phyloP scores from a whole-genome alignment of 2,113 vertebrate species.

The Baryphthengus martii region DNA sequence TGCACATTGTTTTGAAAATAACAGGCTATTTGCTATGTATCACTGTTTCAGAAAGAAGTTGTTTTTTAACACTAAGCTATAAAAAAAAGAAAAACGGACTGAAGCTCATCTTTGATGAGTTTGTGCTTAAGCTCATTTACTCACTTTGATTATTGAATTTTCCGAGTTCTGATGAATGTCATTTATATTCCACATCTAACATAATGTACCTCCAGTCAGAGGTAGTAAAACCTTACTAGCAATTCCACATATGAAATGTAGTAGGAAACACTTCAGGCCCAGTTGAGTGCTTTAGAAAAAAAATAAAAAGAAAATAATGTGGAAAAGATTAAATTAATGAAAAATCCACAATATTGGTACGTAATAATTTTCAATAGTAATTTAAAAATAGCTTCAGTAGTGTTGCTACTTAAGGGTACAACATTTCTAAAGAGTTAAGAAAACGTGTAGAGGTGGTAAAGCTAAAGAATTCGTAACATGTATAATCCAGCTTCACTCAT shows the following conservation, averaged over 20 bases:
- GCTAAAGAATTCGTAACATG: neutral
- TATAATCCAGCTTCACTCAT: neutral
- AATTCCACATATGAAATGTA: neutral
- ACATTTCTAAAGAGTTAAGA: neutral
- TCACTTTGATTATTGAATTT: neutral
- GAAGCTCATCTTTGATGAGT: neutral
- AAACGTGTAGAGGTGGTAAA: neutral
- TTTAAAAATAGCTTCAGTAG: neutral
- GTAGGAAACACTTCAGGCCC: neutral
- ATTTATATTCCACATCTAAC: neutral
- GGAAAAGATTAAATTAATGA: neutral
- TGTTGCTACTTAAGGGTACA: neutral
- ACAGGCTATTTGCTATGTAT: conserved; percentile 35
- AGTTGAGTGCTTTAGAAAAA: neutral
- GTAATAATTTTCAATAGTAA: neutral
- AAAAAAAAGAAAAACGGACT: conserved; percentile 17
- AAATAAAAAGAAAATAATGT: neutral
- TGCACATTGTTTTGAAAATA: conserved; percentile 52
- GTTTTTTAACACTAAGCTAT: conserved; percentile 31
- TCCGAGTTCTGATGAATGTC: neutral
- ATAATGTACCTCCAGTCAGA: neutral
- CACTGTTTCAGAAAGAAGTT: conserved; percentile 40
- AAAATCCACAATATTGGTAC: neutral
- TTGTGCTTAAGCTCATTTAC: neutral
- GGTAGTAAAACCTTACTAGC: neutral